Percentiles rank a stretch among this genome's conserved stretches.
Conservation (phyloP, 64 coral and sea anemone genomes). For the Pocillopora damicornis region DNA sequence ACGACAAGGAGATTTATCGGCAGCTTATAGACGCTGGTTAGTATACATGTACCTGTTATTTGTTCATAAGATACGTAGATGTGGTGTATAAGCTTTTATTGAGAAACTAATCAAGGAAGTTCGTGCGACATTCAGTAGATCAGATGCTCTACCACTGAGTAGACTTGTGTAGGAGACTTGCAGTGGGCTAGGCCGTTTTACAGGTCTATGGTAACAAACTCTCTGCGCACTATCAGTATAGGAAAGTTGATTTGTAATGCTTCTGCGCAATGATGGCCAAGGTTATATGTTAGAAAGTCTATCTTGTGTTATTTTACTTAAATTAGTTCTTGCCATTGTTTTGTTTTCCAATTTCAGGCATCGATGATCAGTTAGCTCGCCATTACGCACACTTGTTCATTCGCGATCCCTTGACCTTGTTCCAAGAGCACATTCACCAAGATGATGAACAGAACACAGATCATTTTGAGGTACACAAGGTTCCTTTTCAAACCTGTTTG, state of each 20-base stretch:
- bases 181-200: no score
- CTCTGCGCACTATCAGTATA: no score
- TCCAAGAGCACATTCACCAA: conserved; percentile 81
- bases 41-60: background rate
- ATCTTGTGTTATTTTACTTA: background rate
- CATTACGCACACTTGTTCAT: conserved; percentile 97
- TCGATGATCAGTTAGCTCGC: conserved; percentile 81
- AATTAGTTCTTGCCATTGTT: background rate
- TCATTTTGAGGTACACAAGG: conserved; percentile 84
- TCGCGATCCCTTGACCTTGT: conserved; percentile 84
- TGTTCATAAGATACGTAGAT: background rate
- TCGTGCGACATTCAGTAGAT: no score
- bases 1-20: conserved; percentile 84
- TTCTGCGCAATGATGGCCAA: no score
- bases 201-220: no score
- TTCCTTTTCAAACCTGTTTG: background rate
- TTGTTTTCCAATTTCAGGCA: conserved; percentile 34
- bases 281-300: no score
- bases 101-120: no score
- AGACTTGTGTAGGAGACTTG: no score
- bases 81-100: no score
- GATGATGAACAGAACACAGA: conserved; percentile 77
- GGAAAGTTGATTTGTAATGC: no score
- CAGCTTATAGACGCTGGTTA: conserved; percentile 68
- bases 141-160: no score